phyloP scores from a whole-genome alignment of 2,888 invertebrate genomes.

The Orthosia gothica region DNA sequence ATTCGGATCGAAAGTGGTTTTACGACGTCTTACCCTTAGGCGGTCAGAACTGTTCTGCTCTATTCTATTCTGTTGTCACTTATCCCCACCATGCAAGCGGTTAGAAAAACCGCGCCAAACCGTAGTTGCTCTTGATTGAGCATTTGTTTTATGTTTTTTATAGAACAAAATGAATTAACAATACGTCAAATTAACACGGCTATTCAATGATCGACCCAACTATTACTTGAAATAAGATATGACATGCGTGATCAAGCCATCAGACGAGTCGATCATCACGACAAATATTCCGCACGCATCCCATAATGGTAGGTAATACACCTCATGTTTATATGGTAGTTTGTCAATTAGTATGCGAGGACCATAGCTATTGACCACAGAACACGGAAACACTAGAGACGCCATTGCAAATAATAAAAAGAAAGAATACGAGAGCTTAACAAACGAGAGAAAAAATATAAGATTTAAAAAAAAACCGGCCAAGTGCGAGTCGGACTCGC shows the following conservation, averaged over 20 bases:
- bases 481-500: no score
- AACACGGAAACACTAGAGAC: not conserved
- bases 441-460: no score
- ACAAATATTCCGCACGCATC: slow-evolving; percentile 54
- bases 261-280: slow-evolving; percentile 40
- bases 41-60: no score
- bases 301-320: slow-evolving; percentile 54
- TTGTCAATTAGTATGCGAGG: slow-evolving; percentile 58
- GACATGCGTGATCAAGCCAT: slow-evolving; percentile 53
- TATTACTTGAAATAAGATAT: slow-evolving; percentile 18
- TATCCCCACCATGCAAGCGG: no score
- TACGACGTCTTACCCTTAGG: no score
- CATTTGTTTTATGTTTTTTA: not conserved
- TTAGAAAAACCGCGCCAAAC: no score
- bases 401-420: no score
- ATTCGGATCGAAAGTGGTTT: no score
- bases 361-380: slow-evolving; percentile 37
- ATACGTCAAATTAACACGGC: not conserved
- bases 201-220: slow-evolving; percentile 5
- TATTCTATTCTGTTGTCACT: no score
- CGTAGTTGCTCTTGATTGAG: no score
- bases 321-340: slow-evolving; percentile 58
- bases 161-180: not conserved
- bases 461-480: no score
- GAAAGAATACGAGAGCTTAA: no score